These are phyloP conservation scores for Acleris literana DNA, from an alignment of 2,888 invertebrate genomes.

Conservation along the genomic window DNA sequence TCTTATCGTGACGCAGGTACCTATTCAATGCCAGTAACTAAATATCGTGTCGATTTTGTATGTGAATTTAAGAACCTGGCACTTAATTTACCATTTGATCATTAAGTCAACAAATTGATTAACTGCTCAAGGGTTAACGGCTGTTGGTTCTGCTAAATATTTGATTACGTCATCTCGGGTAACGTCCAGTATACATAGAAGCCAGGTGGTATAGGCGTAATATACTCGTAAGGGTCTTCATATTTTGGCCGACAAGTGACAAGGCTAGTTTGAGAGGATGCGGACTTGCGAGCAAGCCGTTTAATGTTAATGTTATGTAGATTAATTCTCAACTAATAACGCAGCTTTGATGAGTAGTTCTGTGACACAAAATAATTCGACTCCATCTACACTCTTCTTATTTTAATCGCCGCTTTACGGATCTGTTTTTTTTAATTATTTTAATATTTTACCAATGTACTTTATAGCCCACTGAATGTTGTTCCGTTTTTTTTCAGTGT, in stretches of 20 bases:
- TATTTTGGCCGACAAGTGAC: neutral
- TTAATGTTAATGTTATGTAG: neutral
- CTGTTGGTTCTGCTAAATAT: conserved; percentile 10
- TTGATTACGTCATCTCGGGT: neutral
- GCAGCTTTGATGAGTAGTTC: too few relatives aligned
- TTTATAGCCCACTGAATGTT: too few relatives aligned
- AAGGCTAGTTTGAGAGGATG: neutral
- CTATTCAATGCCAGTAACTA: neutral
- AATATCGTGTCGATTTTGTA: neutral
- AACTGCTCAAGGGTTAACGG: conserved; percentile 5
- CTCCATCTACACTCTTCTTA: too few relatives aligned
- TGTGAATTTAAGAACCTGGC: too few relatives aligned
- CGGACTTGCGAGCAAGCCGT: neutral
- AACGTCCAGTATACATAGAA: neutral
- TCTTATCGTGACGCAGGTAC: too few relatives aligned
- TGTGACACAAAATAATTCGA: too few relatives aligned
- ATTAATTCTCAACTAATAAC: neutral
- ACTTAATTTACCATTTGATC: neutral
- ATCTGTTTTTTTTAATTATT: too few relatives aligned
- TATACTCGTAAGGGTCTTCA: neutral
- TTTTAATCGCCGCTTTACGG: too few relatives aligned
- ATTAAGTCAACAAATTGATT: neutral
- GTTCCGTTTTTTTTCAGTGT: too few relatives aligned
- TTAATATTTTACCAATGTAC: too few relatives aligned
- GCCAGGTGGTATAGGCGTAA: neutral